Evolutionary conservation across 2,113 vertebrate species (phyloP).

Genomic region (Urocynchramus pylzowi): DNA sequence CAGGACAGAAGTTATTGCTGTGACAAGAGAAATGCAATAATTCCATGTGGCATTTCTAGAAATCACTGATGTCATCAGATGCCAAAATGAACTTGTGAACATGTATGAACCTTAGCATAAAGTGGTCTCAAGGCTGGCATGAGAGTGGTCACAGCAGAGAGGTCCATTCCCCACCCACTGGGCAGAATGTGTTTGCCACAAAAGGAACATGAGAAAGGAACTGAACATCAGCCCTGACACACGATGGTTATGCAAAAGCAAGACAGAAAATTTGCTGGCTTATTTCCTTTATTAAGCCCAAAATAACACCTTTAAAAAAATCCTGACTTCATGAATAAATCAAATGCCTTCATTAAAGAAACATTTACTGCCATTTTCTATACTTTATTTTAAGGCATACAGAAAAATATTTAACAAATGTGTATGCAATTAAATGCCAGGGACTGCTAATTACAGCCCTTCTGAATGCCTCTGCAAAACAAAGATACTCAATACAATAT

Average conservation of each 20-base stretch:
- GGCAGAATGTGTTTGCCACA: neutral
- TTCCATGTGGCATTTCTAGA: neutral
- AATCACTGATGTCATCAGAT: neutral
- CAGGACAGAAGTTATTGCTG: neutral
- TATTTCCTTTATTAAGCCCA: conserved; percentile 57
- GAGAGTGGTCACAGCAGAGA: neutral
- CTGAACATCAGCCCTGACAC: neutral
- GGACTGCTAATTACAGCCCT: conserved; percentile 57
- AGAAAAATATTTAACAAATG: conserved; percentile 67
- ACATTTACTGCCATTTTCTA: conserved; percentile 53
- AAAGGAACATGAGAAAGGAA: neutral
- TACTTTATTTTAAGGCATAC: conserved; percentile 68
- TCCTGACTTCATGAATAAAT: conserved; percentile 49
- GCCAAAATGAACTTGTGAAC: neutral
- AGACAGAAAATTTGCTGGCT: conserved; percentile 14
- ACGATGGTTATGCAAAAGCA: conserved; percentile 5
- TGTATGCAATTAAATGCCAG: conserved; percentile 59
- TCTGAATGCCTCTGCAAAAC: conserved; percentile 59
- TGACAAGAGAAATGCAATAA: neutral
- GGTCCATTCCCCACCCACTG: neutral
- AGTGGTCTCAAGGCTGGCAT: neutral
- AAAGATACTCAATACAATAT: conserved; percentile 43
- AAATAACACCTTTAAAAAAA: conserved; percentile 57
- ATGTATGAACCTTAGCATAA: neutral
- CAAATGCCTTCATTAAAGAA: conserved; percentile 57